Evolutionary conservation across 2,113 vertebrate species (phyloP).

Genomic region (Ammodytes marinus): DNA sequence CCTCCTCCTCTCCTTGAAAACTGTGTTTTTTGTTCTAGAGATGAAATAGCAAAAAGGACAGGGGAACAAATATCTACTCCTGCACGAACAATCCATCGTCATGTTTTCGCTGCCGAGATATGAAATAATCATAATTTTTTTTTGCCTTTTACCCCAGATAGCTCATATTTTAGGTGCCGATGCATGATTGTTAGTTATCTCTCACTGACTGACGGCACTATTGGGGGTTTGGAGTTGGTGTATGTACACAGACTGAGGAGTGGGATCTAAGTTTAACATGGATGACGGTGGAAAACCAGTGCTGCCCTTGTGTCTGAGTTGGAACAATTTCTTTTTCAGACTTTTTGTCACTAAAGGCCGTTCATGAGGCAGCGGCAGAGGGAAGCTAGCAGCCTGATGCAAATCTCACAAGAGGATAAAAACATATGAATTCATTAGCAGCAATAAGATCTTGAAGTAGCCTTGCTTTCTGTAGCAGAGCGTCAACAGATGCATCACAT

Average conservation of each 20-base stretch:
- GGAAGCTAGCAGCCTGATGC: constrained; percentile 29
- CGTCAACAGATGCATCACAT: constrained; percentile 38
- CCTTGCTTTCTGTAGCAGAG: constrained; percentile 54
- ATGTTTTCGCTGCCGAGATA: constrained; percentile 28
- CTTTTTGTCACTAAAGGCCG: constrained; percentile 31
- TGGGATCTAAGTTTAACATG: constrained; percentile 37
- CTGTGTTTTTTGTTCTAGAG: constrained; percentile 29
- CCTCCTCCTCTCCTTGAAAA: constrained; percentile 21
- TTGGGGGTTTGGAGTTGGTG: constrained; percentile 3
- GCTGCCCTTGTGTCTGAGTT: constrained; percentile 34
- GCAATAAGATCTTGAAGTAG: constrained; percentile 60
- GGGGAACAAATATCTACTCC: constrained; percentile 36
- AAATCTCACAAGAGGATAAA: constrained; percentile 27
- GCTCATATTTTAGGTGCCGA: constrained; percentile 47
- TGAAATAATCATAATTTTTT: constrained; percentile 21
- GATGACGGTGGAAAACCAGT: constrained; percentile 39
- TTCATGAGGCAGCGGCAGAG: constrained; percentile 3
- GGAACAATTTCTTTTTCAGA: constrained; percentile 28
- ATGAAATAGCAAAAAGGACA: constrained; percentile 45
- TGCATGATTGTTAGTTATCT: constrained; percentile 49
- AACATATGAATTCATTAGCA: constrained; percentile 66
- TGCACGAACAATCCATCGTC: constrained; percentile 24
- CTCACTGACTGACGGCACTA: constrained; percentile 55
- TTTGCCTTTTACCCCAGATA: constrained; percentile 29
- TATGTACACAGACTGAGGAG: constrained; percentile 58